Percentiles rank a stretch among this genome's conserved stretches.
Conservation (phyloP, 2,888 invertebrate species). For the Apoderus coryli region DNA sequence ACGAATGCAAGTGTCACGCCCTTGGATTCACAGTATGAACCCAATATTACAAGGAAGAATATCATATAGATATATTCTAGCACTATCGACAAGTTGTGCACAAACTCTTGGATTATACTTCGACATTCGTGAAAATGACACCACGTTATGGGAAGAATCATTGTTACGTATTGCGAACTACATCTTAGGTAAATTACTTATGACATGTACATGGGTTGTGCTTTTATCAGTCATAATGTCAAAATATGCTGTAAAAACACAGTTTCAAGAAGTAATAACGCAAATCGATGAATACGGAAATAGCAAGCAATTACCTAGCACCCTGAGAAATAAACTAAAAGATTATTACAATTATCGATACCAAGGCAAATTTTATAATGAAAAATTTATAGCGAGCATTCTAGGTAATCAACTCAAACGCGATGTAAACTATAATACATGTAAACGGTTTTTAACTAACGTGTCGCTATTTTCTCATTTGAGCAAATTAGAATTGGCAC, state of each 20-base stretch:
- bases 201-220: slow-evolving; percentile 15
- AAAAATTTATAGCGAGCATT: slow-evolving; percentile 25
- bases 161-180: slow-evolving; percentile 13
- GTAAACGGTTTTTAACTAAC: slow-evolving; percentile 39
- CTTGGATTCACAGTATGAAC: neutral
- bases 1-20: neutral
- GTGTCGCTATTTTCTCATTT: slow-evolving; percentile 40
- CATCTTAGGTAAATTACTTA: slow-evolving; percentile 16
- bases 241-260: slow-evolving; percentile 25
- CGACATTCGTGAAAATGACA: neutral
- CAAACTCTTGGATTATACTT: slow-evolving; percentile 11
- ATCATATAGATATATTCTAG: slow-evolving; percentile 8
- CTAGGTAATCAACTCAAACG: slow-evolving; percentile 27
- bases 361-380: slow-evolving; percentile 31
- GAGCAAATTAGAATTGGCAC: slow-evolving; percentile 35
- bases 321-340: slow-evolving; percentile 28
- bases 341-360: slow-evolving; percentile 32
- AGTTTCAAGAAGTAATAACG: slow-evolving; percentile 31
- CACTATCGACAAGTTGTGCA: slow-evolving; percentile 14
- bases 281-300: slow-evolving; percentile 31
- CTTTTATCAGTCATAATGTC: slow-evolving; percentile 14
- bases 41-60: neutral
- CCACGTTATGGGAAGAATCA: slow-evolving; percentile 11
- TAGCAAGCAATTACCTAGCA: slow-evolving; percentile 29
- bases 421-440: slow-evolving; percentile 41